These are phyloP conservation scores for Tetragonisca angustula DNA, from an alignment of 2,888 invertebrate species.

Conservation along the genomic window DNA sequence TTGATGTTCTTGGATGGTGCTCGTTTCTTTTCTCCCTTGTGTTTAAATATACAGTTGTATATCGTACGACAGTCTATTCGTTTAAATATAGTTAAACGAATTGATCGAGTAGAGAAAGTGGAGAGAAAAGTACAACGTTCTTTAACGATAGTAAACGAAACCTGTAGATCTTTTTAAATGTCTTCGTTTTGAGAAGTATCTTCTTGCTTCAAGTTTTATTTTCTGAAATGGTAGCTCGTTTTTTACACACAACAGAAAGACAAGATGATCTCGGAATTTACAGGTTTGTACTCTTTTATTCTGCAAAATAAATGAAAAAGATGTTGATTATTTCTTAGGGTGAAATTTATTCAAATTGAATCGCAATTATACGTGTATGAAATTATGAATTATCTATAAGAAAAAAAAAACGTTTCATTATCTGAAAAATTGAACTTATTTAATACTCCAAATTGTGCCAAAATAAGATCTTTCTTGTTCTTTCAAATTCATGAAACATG, in stretches of 20 bases:
- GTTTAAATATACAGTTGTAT: conserved; percentile 2
- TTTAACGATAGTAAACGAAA: neutral
- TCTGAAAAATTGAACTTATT: too few relatives aligned
- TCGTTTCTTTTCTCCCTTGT: conserved; percentile 33
- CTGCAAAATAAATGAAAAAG: neutral
- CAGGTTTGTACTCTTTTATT: neutral
- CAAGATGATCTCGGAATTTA: neutral
- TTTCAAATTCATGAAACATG: neutral
- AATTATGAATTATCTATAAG: too few relatives aligned
- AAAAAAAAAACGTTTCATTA: too few relatives aligned
- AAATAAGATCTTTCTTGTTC: neutral
- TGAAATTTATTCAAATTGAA: too few relatives aligned
- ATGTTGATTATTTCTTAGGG: neutral
- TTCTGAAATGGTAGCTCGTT: neutral
- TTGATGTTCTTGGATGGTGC: conserved; percentile 58
- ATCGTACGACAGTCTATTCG: neutral
- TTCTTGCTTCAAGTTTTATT: conserved; percentile 17
- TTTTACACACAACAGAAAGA: neutral
- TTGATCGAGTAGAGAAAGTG: conserved; percentile 6
- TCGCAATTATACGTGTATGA: too few relatives aligned
- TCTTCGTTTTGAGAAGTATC: neutral
- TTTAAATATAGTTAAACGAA: conserved; percentile 9
- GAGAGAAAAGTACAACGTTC: neutral
- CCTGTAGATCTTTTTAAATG: conserved; percentile 22
- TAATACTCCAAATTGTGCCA: too few relatives aligned